Conservation (phyloP, 2,888 invertebrate genomes). For the Rhagonycha lutea region DNA sequence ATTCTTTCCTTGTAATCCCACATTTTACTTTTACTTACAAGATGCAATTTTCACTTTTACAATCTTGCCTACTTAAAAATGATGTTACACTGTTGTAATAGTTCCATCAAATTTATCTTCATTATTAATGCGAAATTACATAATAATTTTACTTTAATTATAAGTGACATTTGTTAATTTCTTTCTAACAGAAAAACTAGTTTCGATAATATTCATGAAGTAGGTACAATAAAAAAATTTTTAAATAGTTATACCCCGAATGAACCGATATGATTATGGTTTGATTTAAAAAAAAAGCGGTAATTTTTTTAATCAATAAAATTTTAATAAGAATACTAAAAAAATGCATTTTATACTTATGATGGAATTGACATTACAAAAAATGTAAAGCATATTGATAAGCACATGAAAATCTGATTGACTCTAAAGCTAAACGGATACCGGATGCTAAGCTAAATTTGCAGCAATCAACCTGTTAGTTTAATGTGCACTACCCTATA, state of each 20-base stretch:
- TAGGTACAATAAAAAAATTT: neutral
- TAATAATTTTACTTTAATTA: neutral
- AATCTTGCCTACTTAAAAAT: neutral
- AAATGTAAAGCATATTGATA: too few relatives aligned
- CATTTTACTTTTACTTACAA: constrained; percentile 28
- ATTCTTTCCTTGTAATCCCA: constrained; percentile 4
- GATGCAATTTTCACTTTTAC: constrained; percentile 27
- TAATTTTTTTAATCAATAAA: too few relatives aligned
- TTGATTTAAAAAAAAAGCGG: too few relatives aligned
- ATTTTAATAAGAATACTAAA: too few relatives aligned
- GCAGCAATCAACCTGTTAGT: too few relatives aligned
- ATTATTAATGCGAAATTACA: neutral
- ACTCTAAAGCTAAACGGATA: too few relatives aligned
- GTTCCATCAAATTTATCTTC: neutral
- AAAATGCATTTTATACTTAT: too few relatives aligned
- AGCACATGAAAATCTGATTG: too few relatives aligned
- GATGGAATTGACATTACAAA: too few relatives aligned
- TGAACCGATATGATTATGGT: too few relatives aligned
- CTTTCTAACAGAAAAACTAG: neutral
- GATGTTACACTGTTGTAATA: neutral
- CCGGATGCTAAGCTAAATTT: too few relatives aligned
- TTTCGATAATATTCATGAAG: neutral
- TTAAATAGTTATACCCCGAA: neutral
- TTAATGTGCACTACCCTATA: too few relatives aligned
- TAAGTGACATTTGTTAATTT: neutral